A percentile compares a stretch with the other conserved stretches of the same genome.
These are phyloP conservation scores for Calameuta pallipes DNA, from an alignment of 2,888 invertebrate species.

Conservation along the genomic window DNA sequence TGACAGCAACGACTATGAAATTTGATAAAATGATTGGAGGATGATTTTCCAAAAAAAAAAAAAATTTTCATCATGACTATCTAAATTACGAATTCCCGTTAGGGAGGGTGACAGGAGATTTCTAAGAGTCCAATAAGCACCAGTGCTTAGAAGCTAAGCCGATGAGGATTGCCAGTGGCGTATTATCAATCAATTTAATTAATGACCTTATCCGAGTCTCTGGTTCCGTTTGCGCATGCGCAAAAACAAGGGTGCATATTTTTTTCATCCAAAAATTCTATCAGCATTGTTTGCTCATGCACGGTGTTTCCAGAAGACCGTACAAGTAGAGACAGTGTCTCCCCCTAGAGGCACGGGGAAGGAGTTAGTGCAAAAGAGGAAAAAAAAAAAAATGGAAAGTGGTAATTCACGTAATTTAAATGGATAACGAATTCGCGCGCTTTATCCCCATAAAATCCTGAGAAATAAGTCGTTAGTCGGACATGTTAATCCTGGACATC, in stretches of 20 bases:
- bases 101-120: background rate
- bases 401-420: constrained; percentile 5
- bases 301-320: background rate
- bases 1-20: too few species aligned
- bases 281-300: background rate
- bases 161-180: background rate
- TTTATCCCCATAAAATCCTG: background rate
- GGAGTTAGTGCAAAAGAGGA: background rate
- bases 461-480: constrained; percentile 44
- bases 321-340: background rate
- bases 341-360: background rate
- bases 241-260: background rate
- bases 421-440: background rate
- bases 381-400: background rate
- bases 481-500: constrained; percentile 50
- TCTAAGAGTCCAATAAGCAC: background rate
- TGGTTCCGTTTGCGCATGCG: background rate
- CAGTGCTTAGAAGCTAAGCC: background rate
- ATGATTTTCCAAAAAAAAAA: too few species aligned
- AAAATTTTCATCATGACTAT: background rate
- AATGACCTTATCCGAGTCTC: background rate
- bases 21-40: too few species aligned
- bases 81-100: background rate
- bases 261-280: background rate
- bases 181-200: background rate